Base-by-base conservation (phyloP, 2,888 invertebrate genomes). In the Epinotia ramella region DNA sequence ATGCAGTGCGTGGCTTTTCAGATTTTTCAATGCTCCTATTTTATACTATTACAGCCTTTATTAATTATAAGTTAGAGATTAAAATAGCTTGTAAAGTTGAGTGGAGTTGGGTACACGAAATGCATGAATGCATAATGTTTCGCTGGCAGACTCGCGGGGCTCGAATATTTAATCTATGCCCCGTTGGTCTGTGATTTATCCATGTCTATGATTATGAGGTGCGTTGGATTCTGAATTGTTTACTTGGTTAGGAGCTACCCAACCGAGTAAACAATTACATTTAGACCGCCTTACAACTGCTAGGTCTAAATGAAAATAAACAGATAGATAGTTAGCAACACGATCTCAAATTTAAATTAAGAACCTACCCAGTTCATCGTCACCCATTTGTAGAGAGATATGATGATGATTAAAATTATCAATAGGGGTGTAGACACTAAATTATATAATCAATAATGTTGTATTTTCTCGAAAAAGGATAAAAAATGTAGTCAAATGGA, bases 81-180 rank as follows among this genome's bases (percentile, higher is more conserved):
- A 24, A 49, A 70, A 65, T 53, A 9, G 70, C 53, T 65, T 64
- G 69, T 57, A 46, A 53, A 75, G 46, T 40, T 13, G 28, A 60
- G 71, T 28, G 28, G 12, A 60, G 24, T n/a, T 33, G 24, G 53
- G 49, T 53, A 46, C 56, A 59, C 49, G 79, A 79, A 83, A 80
- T 82, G 81, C 81, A 84, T 79, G 80, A 82, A 73, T 80, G 77
- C 79, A 77, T 80, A 71, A 77, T 79, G 81, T 80, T 81, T 78
- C 73, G n/a, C 70, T 67, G 56, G 62, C 40, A 64, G 16, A 28
- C 63, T 80, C 76, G 77, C 77, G 57, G 73, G 79, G 78, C 75
- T 53, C 57, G 78, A 79, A 82, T 82, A 81, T 81, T 82, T 80
- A 80, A 82, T 80, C 78, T 79, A 73, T 60, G 62, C 71, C 57